A percentile compares a stretch with the other conserved stretches of the same genome.
phyloP scores from a whole-genome alignment of 1,140 invertebrate species.

The Trichonephila inaurata region DNA sequence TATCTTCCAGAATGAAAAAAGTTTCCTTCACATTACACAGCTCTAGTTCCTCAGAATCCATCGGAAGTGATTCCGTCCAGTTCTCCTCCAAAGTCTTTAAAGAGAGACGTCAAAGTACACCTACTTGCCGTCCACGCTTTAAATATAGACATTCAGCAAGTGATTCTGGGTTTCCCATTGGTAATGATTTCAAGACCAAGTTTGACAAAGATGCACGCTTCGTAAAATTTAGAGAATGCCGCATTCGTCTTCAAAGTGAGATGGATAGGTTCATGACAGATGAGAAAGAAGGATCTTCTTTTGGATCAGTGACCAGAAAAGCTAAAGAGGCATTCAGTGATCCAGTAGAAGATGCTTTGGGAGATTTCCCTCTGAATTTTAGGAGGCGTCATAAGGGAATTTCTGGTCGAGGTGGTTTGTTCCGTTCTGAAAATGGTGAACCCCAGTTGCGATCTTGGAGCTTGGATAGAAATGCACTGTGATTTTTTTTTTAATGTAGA shows the following conservation, averaged over 20 bases:
- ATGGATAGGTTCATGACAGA: constrained; percentile 62
- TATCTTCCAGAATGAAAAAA: constrained; percentile 55
- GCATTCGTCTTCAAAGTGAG: constrained; percentile 70
- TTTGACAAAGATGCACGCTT: constrained; percentile 62
- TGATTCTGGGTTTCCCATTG: constrained; percentile 71
- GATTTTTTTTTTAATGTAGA: constrained; percentile 11
- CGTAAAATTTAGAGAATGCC: constrained; percentile 64
- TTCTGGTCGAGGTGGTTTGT: constrained; percentile 34
- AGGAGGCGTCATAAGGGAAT: constrained; percentile 26
- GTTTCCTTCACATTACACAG: constrained; percentile 72
- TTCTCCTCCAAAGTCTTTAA: constrained; percentile 60
- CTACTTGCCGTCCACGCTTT: constrained; percentile 46
- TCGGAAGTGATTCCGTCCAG: constrained; percentile 64
- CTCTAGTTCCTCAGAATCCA: constrained; percentile 74
- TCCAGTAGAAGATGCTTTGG: constrained; percentile 61
- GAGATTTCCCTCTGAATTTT: constrained; percentile 70
- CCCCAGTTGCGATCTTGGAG: constrained; percentile 73
- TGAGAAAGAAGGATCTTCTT: constrained; percentile 39
- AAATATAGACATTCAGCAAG: constrained; percentile 74
- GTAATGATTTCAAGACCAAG: constrained; percentile 53
- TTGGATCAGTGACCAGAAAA: constrained; percentile 57
- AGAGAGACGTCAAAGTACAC: constrained; percentile 68
- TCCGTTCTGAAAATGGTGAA: constrained; percentile 56
- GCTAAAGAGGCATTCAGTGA: constrained; percentile 63
- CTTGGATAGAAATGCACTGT: constrained; percentile 74